Percentiles rank a stretch among this genome's conserved stretches.
These are phyloP conservation scores for Steinernema scapterisci DNA, from an alignment of 2,888 invertebrate species.

Conservation along the genomic window DNA sequence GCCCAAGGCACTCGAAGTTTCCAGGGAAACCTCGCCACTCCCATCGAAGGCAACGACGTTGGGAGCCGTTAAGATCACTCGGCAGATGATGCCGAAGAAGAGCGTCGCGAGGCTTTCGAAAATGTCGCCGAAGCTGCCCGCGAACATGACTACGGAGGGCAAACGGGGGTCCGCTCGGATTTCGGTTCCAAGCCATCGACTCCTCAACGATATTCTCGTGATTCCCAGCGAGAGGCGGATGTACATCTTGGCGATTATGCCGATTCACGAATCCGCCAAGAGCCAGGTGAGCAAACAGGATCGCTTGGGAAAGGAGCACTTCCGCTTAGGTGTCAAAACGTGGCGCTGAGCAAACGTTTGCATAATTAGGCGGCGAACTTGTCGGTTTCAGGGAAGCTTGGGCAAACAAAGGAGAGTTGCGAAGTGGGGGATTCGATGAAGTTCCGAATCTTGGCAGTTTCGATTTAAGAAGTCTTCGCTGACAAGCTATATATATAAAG, in stretches of 20 bases:
- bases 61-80: conserved; percentile 20
- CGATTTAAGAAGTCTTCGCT: neutral
- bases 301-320: neutral
- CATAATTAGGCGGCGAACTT: conserved; percentile 13
- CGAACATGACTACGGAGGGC: neutral
- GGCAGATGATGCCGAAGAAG: conserved; percentile 3
- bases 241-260: conserved; percentile 55
- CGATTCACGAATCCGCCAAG: conserved; percentile 54
- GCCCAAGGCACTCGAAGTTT: neutral
- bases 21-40: neutral
- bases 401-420: no score
- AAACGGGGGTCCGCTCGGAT: conserved; percentile 43
- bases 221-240: conserved; percentile 56
- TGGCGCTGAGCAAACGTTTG: neutral
- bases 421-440: neutral
- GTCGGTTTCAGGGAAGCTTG: conserved; percentile 1
- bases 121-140: neutral
- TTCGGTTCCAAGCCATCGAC: conserved; percentile 56
- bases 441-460: neutral
- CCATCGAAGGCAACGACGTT: neutral
- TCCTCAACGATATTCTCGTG: conserved; percentile 60
- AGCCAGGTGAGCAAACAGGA: conserved; percentile 42
- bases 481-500: conserved; percentile 14
- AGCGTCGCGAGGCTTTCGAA: neutral
- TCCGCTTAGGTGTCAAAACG: conserved; percentile 33